phyloP scores from a whole-genome alignment of 2,888 invertebrate species.

The Drosophila colorata region DNA sequence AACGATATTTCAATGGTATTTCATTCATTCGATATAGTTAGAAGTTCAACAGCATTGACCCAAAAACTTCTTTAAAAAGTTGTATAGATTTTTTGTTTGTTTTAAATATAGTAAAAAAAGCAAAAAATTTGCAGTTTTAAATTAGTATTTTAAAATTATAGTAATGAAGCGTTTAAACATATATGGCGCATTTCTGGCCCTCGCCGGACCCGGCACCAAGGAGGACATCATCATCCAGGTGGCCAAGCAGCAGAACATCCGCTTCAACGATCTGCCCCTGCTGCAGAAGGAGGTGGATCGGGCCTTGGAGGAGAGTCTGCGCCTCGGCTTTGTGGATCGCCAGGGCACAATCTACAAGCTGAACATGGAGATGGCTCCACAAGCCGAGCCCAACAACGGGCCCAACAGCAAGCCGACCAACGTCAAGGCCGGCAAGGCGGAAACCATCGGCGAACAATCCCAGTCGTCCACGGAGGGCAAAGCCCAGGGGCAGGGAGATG shows the following conservation, averaged over 20 bases:
- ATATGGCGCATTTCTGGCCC: constrained; percentile 21
- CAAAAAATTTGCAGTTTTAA: constrained; percentile 30
- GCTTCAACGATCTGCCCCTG: constrained; percentile 42
- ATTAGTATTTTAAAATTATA: constrained; percentile 10
- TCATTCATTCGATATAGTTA: constrained; percentile 12
- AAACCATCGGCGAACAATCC: not conserved
- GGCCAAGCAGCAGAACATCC: constrained; percentile 47
- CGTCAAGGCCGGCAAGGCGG: not conserved
- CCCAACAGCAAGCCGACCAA: not conserved
- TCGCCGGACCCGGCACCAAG: constrained; percentile 32
- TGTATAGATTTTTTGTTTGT: not conserved
- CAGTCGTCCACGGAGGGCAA: not conserved
- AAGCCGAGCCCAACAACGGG: not conserved
- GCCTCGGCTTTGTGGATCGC: constrained; percentile 37
- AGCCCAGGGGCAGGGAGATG: constrained; percentile 28
- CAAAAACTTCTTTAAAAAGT: constrained; percentile 5
- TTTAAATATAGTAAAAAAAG: not conserved
- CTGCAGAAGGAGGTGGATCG: constrained; percentile 40
- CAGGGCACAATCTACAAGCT: constrained; percentile 26
- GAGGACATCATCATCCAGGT: constrained; percentile 51
- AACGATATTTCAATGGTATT: not conserved
- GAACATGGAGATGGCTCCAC: not conserved
- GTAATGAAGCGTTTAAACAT: constrained; percentile 44
- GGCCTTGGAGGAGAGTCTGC: constrained; percentile 31
- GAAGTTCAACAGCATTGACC: not conserved